phyloP scores from a whole-genome alignment of 2,888 invertebrate genomes.

The Brachypterus glaber region DNA sequence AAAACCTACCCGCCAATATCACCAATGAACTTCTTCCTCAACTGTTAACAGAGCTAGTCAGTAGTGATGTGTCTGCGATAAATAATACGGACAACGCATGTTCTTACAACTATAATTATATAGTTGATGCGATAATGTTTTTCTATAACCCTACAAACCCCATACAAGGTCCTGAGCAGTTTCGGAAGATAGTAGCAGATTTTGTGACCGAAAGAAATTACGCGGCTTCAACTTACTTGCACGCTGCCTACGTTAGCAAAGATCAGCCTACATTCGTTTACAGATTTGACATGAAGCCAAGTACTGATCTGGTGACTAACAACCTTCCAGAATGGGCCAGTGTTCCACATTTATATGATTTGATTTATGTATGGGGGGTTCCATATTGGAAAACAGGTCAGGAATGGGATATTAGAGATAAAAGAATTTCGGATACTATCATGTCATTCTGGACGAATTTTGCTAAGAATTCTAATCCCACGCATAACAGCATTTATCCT shows the following conservation, averaged over 20 bases:
- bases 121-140: constrained; percentile 65
- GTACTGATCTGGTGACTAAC: constrained; percentile 52
- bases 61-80: constrained; percentile 49
- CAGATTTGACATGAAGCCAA: constrained; percentile 66
- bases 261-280: constrained; percentile 56
- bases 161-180: constrained; percentile 49
- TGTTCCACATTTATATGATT: constrained; percentile 73
- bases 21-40: constrained; percentile 44
- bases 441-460: constrained; percentile 78
- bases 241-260: constrained; percentile 56
- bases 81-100: constrained; percentile 45
- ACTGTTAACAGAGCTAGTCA: constrained; percentile 54
- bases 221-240: constrained; percentile 58
- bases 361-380: constrained; percentile 73
- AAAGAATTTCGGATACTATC: constrained; percentile 65
- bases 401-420: constrained; percentile 70
- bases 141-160: constrained; percentile 64
- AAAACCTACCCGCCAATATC: constrained; percentile 49
- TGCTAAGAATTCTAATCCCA: constrained; percentile 63
- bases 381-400: constrained; percentile 58
- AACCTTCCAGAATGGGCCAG: constrained; percentile 68
- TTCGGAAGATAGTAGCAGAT: constrained; percentile 58
- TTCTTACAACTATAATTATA: constrained; percentile 52
- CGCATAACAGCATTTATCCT: constrained; percentile 55
- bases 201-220: constrained; percentile 65